A percentile compares a stretch with the other conserved stretches of the same genome.
phyloP scores from a whole-genome alignment of 2,797 vertebrate genomes.

The Trachurus trachurus region DNA sequence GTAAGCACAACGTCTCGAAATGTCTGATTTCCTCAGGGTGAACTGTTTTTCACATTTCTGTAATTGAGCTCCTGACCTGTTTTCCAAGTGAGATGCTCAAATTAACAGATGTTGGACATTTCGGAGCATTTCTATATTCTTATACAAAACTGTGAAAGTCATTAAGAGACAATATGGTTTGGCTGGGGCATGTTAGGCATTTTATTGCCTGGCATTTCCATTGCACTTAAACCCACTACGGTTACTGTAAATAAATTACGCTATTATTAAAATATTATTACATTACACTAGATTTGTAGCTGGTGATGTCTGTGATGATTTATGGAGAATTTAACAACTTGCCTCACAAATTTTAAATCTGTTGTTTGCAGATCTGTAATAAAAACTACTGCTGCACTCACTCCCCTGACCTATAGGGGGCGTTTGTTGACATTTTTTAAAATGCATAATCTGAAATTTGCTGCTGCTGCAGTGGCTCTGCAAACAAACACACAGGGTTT shows the following conservation, averaged over 20 bases:
- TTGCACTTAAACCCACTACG: too few relatives aligned
- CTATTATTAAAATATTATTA: background rate
- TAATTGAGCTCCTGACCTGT: background rate
- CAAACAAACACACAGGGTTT: background rate
- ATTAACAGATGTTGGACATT: conserved; percentile 15
- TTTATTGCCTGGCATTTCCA: background rate
- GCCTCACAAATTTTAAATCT: too few relatives aligned
- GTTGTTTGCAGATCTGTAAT: background rate
- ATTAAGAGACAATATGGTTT: conserved; percentile 18
- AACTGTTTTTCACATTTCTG: background rate
- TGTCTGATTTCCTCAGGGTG: background rate
- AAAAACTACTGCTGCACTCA: background rate
- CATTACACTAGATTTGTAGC: background rate
- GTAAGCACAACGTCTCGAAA: background rate
- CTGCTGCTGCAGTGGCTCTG: background rate
- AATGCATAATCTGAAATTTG: background rate
- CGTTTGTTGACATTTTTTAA: background rate
- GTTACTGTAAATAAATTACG: background rate
- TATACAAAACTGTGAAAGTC: conserved; percentile 26
- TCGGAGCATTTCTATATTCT: conserved; percentile 6
- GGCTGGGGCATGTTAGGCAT: background rate
- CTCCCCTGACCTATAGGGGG: background rate
- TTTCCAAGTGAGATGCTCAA: conserved; percentile 11
- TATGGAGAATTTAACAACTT: too few relatives aligned
- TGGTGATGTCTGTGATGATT: background rate